phyloP scores from a whole-genome alignment of 2,888 invertebrate species.

The Barypeithes pellucidus region DNA sequence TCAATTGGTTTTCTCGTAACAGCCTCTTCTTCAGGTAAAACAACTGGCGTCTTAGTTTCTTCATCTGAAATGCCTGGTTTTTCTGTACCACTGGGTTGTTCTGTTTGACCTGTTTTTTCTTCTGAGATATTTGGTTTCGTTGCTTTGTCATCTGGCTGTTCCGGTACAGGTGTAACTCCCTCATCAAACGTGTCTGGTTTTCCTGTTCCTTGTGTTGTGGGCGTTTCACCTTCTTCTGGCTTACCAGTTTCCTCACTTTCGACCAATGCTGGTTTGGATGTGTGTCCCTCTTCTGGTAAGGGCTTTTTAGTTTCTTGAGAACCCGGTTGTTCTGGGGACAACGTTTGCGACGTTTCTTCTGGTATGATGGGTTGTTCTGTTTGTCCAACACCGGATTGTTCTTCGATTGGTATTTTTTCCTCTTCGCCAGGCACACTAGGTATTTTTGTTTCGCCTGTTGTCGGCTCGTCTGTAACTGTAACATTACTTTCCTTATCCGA shows the following conservation, averaged over 20 bases:
- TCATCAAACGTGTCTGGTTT: conserved; percentile 18
- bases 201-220: conserved; percentile 30
- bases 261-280: conserved; percentile 9
- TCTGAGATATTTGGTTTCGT: conserved; percentile 10
- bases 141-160: not conserved
- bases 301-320: conserved; percentile 15
- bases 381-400: conserved; percentile 20
- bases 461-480: conserved; percentile 25
- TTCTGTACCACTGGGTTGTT: conserved; percentile 9
- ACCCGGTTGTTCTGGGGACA: conserved; percentile 12
- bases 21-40: conserved; percentile 19
- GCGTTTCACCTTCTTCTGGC: conserved; percentile 29
- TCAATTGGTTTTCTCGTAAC: conserved; percentile 29
- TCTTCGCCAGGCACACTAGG: conserved; percentile 5
- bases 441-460: not conserved
- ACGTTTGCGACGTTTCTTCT: conserved; percentile 25
- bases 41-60: not conserved
- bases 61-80: conserved; percentile 15
- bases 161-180: conserved; percentile 19
- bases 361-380: conserved; percentile 22
- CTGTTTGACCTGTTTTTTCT: conserved; percentile 1
- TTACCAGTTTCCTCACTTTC: conserved; percentile 10
- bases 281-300: conserved; percentile 1
- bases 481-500: conserved; percentile 23
- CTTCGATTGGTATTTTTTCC: conserved; percentile 9